Evolutionary conservation across 2,113 vertebrate genomes (phyloP), one percentile per base, ranked within the genome.

Genomic region (Pterophyllum scalare): DNA sequence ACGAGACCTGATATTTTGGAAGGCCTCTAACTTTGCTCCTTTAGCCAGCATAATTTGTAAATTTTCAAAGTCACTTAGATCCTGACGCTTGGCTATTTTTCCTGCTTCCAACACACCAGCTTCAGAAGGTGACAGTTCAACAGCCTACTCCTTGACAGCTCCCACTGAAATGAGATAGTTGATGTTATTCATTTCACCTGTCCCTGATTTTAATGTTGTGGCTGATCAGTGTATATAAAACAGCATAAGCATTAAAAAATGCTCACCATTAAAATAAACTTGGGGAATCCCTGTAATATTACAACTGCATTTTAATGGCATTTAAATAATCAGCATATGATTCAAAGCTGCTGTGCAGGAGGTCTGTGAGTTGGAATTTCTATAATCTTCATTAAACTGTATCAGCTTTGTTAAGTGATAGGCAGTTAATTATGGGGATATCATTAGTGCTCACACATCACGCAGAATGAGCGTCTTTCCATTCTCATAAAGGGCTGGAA

Each of bases 361-460:
- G 77, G 70, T 84, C 86, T 61, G 31, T 54, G 57, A 57, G 49
- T 79, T 59, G 31, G 61, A 86, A 75, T 80, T 77, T 77, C 38
- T 80, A 64, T 77, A 90, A 87, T 88, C 76, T 88, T 82, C 76
- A 88, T 85, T 86, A 79, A 59, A 82, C 83, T 70, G 77, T 33
- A 87, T 84, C 59, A 61, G 87, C 86, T 82, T 90, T 89, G 80
- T 86, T 76, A 86, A 87, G 75, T 89, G 89, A 89, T 86, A 84
- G 88, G 59, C 85, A 87, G 78, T 87, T 91, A 86, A 92, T 91
- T 92, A 85, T 59, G 56, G 76, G 75, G 76, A 81, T 88, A 85
- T 70, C 80, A 84, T 89, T 81, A 86, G 75, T 38, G 28, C 84
- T 62, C 43, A 70, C 76, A 82, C 79, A 80, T 88, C 79, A 70